Conservation (phyloP, 2,888 invertebrate genomes). For the Cantharis rustica region DNA sequence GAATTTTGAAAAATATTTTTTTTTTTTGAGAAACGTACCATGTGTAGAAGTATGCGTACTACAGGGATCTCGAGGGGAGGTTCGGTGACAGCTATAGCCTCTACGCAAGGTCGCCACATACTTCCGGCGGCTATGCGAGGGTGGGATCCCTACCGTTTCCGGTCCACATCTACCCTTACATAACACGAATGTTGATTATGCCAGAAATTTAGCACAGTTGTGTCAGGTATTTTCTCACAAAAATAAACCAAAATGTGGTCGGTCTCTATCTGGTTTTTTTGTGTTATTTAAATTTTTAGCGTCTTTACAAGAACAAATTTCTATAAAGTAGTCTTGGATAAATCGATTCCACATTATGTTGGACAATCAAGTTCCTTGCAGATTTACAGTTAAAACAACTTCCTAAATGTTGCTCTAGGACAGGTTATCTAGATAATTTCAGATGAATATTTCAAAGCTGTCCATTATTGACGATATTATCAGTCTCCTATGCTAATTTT, state of each 20-base stretch:
- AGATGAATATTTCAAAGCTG: slow-evolving; percentile 13
- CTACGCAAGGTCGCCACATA: slow-evolving; percentile 44
- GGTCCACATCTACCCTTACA: slow-evolving; percentile 44
- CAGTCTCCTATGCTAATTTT: slow-evolving; percentile 14
- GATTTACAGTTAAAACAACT: slow-evolving; percentile 22
- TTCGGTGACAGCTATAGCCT: slow-evolving; percentile 45
- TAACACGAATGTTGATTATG: slow-evolving; percentile 10
- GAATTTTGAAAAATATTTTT: not conserved
- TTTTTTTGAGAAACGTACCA: slow-evolving; percentile 9
- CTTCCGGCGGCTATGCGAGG: slow-evolving; percentile 54
- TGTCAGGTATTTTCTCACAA: slow-evolving; percentile 8
- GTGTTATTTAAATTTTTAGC: not conserved
- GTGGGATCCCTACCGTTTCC: slow-evolving; percentile 53
- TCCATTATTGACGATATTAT: slow-evolving; percentile 17
- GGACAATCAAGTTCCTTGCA: slow-evolving; percentile 11
- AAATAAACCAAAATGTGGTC: not conserved
- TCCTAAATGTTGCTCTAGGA: slow-evolving; percentile 11
- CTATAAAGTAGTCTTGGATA: slow-evolving; percentile 2
- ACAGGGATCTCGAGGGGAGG: slow-evolving; percentile 9
- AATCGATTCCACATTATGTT: slow-evolving; percentile 6
- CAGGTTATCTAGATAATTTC: slow-evolving; percentile 18
- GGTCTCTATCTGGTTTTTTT: not conserved
- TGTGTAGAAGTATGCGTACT: slow-evolving; percentile 26
- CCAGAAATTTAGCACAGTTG: slow-evolving; percentile 20
- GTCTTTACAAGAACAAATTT: slow-evolving; percentile 3